These are phyloP conservation scores for Malurus elegans DNA, from an alignment of 2,113 vertebrate genomes.

Conservation along the genomic window DNA sequence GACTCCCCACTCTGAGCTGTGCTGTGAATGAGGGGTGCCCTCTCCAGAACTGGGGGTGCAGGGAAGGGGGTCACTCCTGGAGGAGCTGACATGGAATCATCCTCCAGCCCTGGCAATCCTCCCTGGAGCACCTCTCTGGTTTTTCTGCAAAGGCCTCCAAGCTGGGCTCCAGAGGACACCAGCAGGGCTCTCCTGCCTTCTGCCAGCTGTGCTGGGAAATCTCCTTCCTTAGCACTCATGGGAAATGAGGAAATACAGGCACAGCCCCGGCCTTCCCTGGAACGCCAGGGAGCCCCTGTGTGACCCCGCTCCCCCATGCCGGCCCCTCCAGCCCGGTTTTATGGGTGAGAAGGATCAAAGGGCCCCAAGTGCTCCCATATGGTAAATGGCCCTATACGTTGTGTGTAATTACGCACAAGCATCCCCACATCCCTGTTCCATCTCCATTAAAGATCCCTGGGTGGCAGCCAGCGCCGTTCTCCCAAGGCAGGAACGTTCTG, in stretches of 20 bases:
- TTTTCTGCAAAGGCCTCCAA: background rate
- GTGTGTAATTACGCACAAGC: slow-evolving; percentile 20
- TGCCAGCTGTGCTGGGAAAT: slow-evolving; percentile 32
- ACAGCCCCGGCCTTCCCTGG: background rate
- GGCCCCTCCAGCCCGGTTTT: background rate
- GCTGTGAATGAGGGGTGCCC: background rate
- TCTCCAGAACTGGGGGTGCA: rapidly evolving
- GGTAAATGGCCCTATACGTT: background rate
- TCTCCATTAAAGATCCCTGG: background rate
- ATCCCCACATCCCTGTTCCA: background rate
- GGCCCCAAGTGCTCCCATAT: slow-evolving; percentile 39
- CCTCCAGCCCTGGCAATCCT: background rate
- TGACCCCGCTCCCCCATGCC: background rate
- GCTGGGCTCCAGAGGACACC: background rate
- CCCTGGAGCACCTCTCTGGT: background rate
- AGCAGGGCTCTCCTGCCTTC: background rate
- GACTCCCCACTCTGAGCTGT: background rate
- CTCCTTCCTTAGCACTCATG: background rate
- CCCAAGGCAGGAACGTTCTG: background rate
- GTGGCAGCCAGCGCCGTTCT: background rate
- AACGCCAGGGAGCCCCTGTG: background rate
- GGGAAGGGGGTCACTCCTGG: background rate
- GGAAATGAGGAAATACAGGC: slow-evolving; percentile 49
- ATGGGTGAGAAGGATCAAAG: slow-evolving; percentile 46
- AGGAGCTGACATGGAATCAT: background rate